Percentiles rank a stretch among this genome's conserved stretches.
phyloP scores from a whole-genome alignment of 2,113 vertebrate genomes.

The Gallinago media region DNA sequence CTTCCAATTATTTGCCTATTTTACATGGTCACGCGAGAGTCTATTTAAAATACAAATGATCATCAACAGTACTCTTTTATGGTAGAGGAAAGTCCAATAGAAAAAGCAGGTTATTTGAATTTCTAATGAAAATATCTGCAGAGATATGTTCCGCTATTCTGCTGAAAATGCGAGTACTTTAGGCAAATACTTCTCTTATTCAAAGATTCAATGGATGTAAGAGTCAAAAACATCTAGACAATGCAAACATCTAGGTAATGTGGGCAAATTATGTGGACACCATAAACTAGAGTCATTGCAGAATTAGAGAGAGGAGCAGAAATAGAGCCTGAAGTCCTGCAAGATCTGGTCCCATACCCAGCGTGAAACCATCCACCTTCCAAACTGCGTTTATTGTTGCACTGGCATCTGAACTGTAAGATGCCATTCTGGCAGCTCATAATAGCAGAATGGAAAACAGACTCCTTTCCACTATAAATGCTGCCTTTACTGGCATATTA shows the following conservation, averaged over 20 bases:
- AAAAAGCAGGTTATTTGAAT: constrained; percentile 1
- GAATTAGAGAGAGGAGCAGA: neutral
- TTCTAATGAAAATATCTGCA: constrained; percentile 23
- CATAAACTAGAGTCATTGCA: neutral
- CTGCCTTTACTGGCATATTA: neutral
- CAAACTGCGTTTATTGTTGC: neutral
- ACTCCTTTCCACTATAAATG: neutral
- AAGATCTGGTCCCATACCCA: neutral
- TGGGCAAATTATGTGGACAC: neutral
- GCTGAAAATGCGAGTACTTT: neutral
- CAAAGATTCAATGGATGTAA: neutral
- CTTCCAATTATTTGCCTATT: constrained; percentile 43
- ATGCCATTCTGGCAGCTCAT: neutral
- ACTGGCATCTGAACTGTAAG: neutral
- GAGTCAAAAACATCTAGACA: neutral
- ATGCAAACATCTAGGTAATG: neutral
- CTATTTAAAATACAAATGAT: constrained; percentile 30
- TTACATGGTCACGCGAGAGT: neutral
- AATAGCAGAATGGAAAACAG: neutral
- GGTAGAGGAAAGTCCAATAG: neutral
- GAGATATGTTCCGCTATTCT: neutral
- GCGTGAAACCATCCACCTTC: neutral
- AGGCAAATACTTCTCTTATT: neutral
- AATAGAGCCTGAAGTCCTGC: neutral
- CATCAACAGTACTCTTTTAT: neutral